Conservation (phyloP, 2,888 invertebrate species). For the Agrochola litura region DNA sequence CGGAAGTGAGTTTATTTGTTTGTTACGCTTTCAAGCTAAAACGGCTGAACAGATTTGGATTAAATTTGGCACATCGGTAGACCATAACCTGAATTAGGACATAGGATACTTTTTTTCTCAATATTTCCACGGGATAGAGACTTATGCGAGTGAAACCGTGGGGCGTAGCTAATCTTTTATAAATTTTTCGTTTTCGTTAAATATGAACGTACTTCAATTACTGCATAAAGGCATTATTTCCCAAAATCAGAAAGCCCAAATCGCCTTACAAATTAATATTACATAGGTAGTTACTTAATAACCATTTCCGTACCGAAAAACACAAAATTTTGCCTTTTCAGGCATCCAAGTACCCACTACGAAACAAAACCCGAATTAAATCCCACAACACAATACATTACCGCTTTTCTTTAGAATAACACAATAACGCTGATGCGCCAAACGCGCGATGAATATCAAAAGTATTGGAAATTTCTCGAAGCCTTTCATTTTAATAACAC, state of each 20-base stretch:
- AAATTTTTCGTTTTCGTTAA: neutral
- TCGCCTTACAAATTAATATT: conserved; percentile 49
- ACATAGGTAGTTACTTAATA: conserved; percentile 46
- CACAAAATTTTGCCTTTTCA: conserved; percentile 45
- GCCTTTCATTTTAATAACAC: conserved; percentile 69
- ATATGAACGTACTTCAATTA: neutral
- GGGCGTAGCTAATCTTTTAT: neutral
- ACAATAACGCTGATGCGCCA: conserved; percentile 53
- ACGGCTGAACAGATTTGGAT: too few species aligned
- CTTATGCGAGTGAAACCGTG: too few species aligned
- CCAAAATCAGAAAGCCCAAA: conserved; percentile 21
- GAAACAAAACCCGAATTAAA: conserved; percentile 58
- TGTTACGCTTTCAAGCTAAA: too few species aligned
- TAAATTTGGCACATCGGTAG: too few species aligned
- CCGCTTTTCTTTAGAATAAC: conserved; percentile 39
- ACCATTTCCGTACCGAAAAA: conserved; percentile 46
- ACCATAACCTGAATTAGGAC: too few species aligned
- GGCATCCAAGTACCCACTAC: conserved; percentile 21
- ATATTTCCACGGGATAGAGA: too few species aligned
- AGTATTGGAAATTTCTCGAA: conserved; percentile 60
- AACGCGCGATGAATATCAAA: conserved; percentile 61
- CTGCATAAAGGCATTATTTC: conserved; percentile 1
- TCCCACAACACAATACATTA: conserved; percentile 51
- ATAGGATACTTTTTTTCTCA: too few species aligned
- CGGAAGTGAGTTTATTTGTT: too few species aligned